These are phyloP conservation scores for Semotilus atromaculatus DNA, from an alignment of 2,797 vertebrate species.

Conservation along the genomic window DNA sequence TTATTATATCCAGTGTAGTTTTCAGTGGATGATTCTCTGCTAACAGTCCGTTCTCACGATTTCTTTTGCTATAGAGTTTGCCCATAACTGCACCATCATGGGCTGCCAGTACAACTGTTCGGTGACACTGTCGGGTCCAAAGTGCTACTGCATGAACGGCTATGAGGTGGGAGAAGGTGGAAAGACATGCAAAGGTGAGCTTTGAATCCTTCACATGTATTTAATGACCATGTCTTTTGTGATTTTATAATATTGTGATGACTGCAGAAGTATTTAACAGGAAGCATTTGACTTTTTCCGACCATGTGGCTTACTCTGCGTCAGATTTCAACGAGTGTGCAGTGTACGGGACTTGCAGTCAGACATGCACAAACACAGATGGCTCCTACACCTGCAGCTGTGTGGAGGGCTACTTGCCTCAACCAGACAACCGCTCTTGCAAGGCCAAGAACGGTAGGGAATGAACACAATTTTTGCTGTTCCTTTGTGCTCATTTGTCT, in stretches of 20 bases:
- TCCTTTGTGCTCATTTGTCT: background rate
- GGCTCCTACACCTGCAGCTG: conserved; percentile 93
- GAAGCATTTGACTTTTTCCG: background rate
- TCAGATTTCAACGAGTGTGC: conserved; percentile 95
- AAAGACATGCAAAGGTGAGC: conserved; percentile 91
- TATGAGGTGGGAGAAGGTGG: conserved; percentile 89
- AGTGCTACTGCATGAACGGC: conserved; percentile 89
- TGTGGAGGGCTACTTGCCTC: conserved; percentile 93
- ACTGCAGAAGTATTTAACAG: background rate
- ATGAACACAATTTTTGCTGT: background rate
- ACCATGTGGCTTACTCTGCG: conserved; percentile 7
- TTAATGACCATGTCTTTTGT: background rate
- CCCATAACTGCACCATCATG: conserved; percentile 80
- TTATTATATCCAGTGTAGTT: too few relatives aligned
- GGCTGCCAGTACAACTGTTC: conserved; percentile 88
- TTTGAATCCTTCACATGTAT: background rate
- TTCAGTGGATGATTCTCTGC: background rate
- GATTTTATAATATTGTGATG: background rate
- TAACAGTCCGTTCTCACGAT: background rate
- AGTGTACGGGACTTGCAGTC: conserved; percentile 92
- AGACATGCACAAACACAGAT: conserved; percentile 89
- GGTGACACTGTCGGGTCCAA: conserved; percentile 82
- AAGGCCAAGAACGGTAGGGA: conserved; percentile 95
- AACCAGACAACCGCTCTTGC: conserved; percentile 96
- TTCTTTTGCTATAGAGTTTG: conserved; percentile 74